Evolutionary conservation across 2,888 invertebrate species (phyloP).

Genomic region (Podabrus alpinus): DNA sequence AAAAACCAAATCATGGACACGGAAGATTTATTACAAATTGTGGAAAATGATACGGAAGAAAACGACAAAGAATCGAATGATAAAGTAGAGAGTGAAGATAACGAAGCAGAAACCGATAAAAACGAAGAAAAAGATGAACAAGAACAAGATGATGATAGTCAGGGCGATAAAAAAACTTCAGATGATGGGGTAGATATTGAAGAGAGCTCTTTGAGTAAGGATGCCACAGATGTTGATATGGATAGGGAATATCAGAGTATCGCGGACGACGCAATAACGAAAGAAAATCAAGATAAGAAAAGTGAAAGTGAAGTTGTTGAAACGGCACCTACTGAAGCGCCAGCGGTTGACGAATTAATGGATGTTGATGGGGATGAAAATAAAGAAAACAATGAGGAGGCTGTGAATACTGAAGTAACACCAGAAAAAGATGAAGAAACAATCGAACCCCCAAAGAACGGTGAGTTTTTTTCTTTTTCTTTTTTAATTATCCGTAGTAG

Average conservation of each 20-base stretch:
- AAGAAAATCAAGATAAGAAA: conserved; percentile 9
- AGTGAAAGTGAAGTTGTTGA: conserved; percentile 19
- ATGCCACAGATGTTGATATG: conserved; percentile 6
- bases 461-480: too few species aligned
- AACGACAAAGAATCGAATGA: conserved; percentile 13
- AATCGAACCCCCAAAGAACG: conserved; percentile 2
- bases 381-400: conserved; percentile 41
- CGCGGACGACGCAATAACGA: conserved; percentile 3
- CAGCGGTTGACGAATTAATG: neutral
- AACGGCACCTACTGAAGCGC: conserved; percentile 20
- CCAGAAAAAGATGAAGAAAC: conserved; percentile 32
- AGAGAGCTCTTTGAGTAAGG: conserved; percentile 25
- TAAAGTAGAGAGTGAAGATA: conserved; percentile 21
- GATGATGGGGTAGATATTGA: conserved; percentile 44
- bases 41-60: conserved; percentile 28
- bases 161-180: conserved; percentile 42
- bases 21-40: conserved; percentile 33
- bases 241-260: conserved; percentile 10
- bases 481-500: neutral
- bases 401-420: conserved; percentile 37
- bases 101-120: conserved; percentile 27
- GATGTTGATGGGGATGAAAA: conserved; percentile 36
- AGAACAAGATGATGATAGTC: conserved; percentile 46
- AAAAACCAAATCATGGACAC: conserved; percentile 28
- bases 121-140: conserved; percentile 26